Percentiles rank a stretch among this genome's conserved stretches.
Evolutionary conservation across 2,113 vertebrate species (phyloP).

Genomic region (Hemichromis elongatus): DNA sequence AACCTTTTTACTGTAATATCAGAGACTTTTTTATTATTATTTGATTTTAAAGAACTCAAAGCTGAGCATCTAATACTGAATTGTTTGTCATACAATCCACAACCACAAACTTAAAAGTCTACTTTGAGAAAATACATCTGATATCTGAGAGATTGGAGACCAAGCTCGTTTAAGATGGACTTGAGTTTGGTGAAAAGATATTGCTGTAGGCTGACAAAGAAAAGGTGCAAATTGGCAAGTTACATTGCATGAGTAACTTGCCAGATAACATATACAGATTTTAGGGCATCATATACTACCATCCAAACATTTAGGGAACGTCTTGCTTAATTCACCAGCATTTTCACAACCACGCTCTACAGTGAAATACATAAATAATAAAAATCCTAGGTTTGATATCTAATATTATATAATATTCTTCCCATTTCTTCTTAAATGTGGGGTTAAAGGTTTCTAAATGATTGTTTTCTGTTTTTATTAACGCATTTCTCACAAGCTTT

Average conservation of each 20-base stretch:
- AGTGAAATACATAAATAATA: not conserved
- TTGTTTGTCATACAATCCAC: not conserved
- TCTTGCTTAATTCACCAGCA: not conserved
- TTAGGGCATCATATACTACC: not conserved
- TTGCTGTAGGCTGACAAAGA: not conserved
- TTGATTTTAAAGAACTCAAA: no score
- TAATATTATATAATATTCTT: no score
- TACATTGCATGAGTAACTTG: not conserved
- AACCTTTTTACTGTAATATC: not conserved
- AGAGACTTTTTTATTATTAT: accelerated
- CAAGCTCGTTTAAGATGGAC: not conserved
- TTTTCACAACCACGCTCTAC: not conserved
- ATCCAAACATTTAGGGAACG: not conserved
- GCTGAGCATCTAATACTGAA: not conserved
- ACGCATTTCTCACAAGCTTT: not conserved
- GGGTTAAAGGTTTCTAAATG: not conserved
- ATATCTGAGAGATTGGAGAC: not conserved
- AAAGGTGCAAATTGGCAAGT: not conserved
- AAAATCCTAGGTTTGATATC: not conserved
- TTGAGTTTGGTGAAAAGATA: not conserved
- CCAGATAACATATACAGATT: not conserved
- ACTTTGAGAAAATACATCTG: not conserved
- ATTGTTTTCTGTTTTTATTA: not conserved
- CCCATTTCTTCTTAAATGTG: not conserved
- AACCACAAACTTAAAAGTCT: not conserved